phyloP scores from a whole-genome alignment of 64 coral and sea anemone genomes.

The Montipora capricornis region DNA sequence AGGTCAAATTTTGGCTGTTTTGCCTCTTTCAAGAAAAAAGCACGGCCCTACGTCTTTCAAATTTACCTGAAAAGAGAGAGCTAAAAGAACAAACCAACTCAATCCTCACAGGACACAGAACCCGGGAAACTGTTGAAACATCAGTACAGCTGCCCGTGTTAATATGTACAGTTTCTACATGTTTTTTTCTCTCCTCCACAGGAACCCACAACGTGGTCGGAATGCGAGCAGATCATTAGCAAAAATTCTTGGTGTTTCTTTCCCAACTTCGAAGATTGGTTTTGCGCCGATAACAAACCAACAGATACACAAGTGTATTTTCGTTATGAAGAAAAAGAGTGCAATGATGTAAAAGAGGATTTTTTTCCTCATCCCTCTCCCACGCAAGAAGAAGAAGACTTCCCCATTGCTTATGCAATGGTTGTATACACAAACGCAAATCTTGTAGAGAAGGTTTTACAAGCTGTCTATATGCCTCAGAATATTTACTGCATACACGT shows the following conservation, averaged over 20 bases:
- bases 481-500: too few species aligned
- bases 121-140: too few species aligned
- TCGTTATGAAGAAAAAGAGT: background rate
- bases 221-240: background rate
- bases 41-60: too few species aligned
- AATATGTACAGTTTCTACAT: background rate
- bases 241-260: background rate
- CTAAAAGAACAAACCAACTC: too few species aligned
- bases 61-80: too few species aligned
- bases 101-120: too few species aligned
- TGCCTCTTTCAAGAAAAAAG: too few species aligned
- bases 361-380: conserved; percentile 26
- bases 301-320: background rate
- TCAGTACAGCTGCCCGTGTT: too few species aligned
- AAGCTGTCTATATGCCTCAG: background rate
- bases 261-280: background rate
- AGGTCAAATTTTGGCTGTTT: too few species aligned
- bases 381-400: conserved; percentile 36
- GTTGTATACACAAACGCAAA: conserved; percentile 6
- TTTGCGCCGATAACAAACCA: conserved; percentile 5
- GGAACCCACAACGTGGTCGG: conserved; percentile 16
- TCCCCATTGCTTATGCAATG: conserved; percentile 55
- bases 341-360: background rate
- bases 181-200: background rate
- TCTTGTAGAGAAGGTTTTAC: conserved; percentile 40